phyloP scores from a whole-genome alignment of 2,888 invertebrate species.

The Nephrocerus scutellatus region DNA sequence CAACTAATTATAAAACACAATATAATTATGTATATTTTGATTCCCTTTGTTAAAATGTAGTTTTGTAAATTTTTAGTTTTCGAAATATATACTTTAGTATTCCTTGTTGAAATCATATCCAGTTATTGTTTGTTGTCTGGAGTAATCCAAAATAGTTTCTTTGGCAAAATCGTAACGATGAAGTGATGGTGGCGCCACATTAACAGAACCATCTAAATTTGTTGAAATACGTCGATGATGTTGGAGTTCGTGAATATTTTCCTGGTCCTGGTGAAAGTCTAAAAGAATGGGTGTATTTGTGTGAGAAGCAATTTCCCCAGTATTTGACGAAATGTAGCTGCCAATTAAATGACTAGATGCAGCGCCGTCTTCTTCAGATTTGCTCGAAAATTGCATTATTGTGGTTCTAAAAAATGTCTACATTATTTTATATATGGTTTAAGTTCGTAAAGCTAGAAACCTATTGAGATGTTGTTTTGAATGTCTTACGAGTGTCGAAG shows the following conservation, averaged over 20 bases:
- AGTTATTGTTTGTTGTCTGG: constrained; percentile 6
- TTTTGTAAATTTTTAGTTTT: too few relatives aligned
- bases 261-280: constrained; percentile 3
- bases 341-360: too few relatives aligned
- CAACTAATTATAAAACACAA: constrained; percentile 19
- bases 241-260: neutral
- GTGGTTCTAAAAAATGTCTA: too few relatives aligned
- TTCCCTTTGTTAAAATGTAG: too few relatives aligned
- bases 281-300: too few relatives aligned
- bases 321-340: too few relatives aligned
- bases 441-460: constrained; percentile 1
- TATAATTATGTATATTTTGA: too few relatives aligned
- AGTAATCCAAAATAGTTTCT: constrained; percentile 16
- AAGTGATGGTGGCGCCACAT: constrained; percentile 3
- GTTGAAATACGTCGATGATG: constrained; percentile 2
- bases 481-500: constrained; percentile 30
- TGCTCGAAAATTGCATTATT: constrained; percentile 1
- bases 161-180: constrained; percentile 15
- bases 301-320: too few relatives aligned
- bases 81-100: neutral
- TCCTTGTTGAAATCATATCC: too few relatives aligned
- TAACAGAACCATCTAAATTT: constrained; percentile 1
- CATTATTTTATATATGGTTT: neutral
- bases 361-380: too few relatives aligned
- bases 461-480: constrained; percentile 28